Conservation (phyloP, 2,797 vertebrate genomes). For the Taenioides sp. region DNA sequence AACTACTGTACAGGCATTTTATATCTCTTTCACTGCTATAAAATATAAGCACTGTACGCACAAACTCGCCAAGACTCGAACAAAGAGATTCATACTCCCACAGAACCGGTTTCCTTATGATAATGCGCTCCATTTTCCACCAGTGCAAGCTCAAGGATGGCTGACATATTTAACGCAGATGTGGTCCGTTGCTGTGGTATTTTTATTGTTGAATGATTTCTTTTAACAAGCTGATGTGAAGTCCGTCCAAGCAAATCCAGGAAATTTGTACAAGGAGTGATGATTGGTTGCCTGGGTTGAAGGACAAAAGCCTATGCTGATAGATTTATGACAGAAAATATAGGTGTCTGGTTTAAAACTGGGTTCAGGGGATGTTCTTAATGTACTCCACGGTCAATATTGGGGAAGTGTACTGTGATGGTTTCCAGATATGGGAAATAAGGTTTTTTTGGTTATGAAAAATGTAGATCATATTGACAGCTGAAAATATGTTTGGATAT, state of each 20-base stretch:
- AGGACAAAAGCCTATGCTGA: conserved; percentile 9
- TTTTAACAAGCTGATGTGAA: conserved; percentile 18
- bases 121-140: conserved; percentile 36
- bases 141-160: conserved; percentile 45
- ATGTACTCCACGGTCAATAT: not conserved
- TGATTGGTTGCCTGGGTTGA: not conserved
- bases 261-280: conserved; percentile 3
- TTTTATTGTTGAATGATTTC: conserved; percentile 32
- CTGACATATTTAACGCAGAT: conserved; percentile 48
- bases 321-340: conserved; percentile 8
- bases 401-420: not conserved
- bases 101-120: conserved; percentile 39
- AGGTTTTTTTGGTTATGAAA: not conserved
- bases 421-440: conserved; percentile 6
- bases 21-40: conserved; percentile 29
- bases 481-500: not conserved
- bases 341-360: not conserved
- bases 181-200: conserved; percentile 28
- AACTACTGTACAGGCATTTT: conserved; percentile 16
- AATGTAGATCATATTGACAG: conserved; percentile 1
- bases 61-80: conserved; percentile 33
- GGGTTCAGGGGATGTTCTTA: not conserved
- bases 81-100: conserved; percentile 19
- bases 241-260: conserved; percentile 15
- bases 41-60: conserved; percentile 30